Base-by-base conservation (phyloP, 2,888 invertebrate genomes). In the Laspeyria flexula region DNA sequence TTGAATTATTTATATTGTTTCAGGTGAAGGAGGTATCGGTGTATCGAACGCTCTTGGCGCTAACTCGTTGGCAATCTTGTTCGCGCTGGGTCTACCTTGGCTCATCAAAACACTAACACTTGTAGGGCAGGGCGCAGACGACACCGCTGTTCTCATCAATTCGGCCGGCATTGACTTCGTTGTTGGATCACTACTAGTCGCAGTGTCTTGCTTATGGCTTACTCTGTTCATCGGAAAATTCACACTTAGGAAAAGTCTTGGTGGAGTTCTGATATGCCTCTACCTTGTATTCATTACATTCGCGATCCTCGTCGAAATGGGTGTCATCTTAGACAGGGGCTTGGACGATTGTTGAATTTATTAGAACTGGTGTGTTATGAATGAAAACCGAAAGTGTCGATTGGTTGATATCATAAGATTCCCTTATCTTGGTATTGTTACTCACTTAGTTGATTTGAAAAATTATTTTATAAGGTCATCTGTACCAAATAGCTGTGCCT, bases 21-120 rank as follows among this genome's bases (percentile, higher is more conserved):
- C 76, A 97, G 97, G 97, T 59, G 95, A 96, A 81, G 97, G 96
- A 10, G 96, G 96, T 18, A 97, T 97, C 91, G 97, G 97, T 0
- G 96, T 97, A 15, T 97, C 97, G 5, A 97, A 97, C 73, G 96
- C 97, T 0, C 83, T 97, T 7, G 97, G 97, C 0, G 96, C 97
- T 0, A 97, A 97, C 76, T 96, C 97, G 0, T 88, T 97, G 76
- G 97, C 97, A 51, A 96, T 97, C 47, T 86, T 97, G 1, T 93
- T 97, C 42, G 97, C 97, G 1, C 86, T 97, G 34, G 97, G 97
- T 1, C 79, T 97, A 16, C 97, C 97, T 0, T 98, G 97, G 97
- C 94, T 96, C 46, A 95, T 97, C 64, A 96, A 95, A 79, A 95
- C 95, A 2, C 79, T 95, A 60, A 86, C 94, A 38, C 79, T 93